A percentile compares a stretch with the other conserved stretches of the same genome.
Evolutionary conservation across 2,113 vertebrate genomes (phyloP).

Genomic region (Copsychus sechellarum): DNA sequence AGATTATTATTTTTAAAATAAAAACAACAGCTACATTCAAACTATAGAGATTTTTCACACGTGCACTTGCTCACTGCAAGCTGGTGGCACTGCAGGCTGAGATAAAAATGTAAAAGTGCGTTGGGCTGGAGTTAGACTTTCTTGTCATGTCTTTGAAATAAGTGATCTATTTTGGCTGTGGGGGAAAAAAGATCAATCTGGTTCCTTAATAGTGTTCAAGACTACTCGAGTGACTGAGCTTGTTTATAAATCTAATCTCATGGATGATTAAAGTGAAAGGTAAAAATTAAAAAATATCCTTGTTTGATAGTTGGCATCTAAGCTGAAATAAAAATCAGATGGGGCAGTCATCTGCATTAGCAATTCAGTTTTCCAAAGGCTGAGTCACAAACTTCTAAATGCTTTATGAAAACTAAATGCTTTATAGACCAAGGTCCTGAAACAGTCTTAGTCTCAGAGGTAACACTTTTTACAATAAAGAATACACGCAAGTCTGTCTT

Average conservation of each 20-base stretch:
- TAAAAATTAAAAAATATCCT: conserved; percentile 42
- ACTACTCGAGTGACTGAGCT: conserved; percentile 8
- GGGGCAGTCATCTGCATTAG: neutral
- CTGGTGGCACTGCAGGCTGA: conserved; percentile 27
- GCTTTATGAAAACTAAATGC: neutral
- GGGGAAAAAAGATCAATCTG: conserved; percentile 22
- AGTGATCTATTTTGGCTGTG: conserved; percentile 41
- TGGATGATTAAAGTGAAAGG: conserved; percentile 40
- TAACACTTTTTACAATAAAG: neutral
- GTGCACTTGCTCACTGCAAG: conserved; percentile 9
- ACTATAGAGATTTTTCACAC: neutral
- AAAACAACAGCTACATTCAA: neutral
- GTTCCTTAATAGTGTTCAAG: conserved; percentile 33
- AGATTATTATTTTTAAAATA: neutral
- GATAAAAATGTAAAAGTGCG: neutral
- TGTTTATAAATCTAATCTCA: conserved; percentile 58
- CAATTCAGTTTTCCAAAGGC: neutral
- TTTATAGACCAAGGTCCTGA: neutral
- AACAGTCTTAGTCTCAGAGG: neutral
- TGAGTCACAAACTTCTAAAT: neutral
- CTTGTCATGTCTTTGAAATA: conserved; percentile 52
- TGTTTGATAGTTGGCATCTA: neutral
- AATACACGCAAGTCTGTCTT: neutral
- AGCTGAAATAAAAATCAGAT: neutral
- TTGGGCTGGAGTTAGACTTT: conserved; percentile 28